Evolutionary conservation across 2,888 invertebrate species (phyloP).

Genomic region (Polyploca ridens): DNA sequence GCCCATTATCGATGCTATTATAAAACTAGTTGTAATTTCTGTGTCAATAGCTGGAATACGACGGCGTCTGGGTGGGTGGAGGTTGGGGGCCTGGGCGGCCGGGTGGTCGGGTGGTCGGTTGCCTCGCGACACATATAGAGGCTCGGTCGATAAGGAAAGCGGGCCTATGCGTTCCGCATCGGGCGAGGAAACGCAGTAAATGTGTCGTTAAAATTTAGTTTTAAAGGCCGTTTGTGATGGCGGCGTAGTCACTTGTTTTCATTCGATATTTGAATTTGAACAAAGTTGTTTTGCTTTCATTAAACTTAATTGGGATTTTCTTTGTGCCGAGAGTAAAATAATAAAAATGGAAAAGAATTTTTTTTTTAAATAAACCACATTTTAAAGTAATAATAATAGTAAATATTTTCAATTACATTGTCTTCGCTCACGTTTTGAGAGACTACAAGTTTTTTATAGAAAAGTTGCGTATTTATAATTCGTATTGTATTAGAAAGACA

Average conservation of each 20-base stretch:
- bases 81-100: constrained; percentile 31
- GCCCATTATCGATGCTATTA: constrained; percentile 8
- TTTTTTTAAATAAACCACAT: too few relatives aligned
- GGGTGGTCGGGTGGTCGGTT: constrained; percentile 50
- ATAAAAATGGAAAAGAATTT: too few relatives aligned
- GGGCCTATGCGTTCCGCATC: constrained; percentile 69
- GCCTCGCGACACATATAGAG: constrained; percentile 75
- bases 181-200: constrained; percentile 53
- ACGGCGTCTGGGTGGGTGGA: constrained; percentile 39
- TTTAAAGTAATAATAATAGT: too few relatives aligned
- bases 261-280: neutral
- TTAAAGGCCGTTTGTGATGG: constrained; percentile 31
- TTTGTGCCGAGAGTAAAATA: too few relatives aligned
- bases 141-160: constrained; percentile 74
- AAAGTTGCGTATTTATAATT: too few relatives aligned
- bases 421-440: too few relatives aligned
- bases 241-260: constrained; percentile 28
- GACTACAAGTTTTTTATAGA: too few relatives aligned
- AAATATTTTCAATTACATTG: too few relatives aligned
- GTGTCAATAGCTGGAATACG: constrained; percentile 56
- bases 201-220: constrained; percentile 39
- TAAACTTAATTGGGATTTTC: neutral
- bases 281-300: neutral
- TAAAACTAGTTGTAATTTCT: constrained; percentile 34
- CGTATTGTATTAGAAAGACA: too few relatives aligned